phyloP scores from a whole-genome alignment of 2,797 vertebrate species.

The Spheniscus humboldti region DNA sequence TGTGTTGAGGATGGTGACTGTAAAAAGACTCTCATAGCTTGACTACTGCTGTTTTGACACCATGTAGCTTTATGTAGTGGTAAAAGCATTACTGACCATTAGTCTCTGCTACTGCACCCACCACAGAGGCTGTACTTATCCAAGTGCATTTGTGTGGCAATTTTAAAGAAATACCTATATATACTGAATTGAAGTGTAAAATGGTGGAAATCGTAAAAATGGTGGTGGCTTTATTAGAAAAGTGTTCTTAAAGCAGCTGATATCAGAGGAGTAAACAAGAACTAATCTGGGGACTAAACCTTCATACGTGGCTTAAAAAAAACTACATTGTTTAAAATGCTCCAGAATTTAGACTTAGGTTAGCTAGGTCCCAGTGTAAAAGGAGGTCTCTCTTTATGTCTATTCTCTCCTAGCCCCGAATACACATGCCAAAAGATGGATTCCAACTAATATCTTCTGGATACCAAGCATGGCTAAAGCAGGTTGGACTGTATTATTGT shows the following conservation, averaged over 20 bases:
- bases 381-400: slow-evolving; percentile 71
- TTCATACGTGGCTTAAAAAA: neutral
- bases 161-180: neutral
- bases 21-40: neutral
- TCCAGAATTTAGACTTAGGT: slow-evolving; percentile 56
- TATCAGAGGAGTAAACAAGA: neutral
- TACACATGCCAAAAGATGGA: slow-evolving; percentile 75
- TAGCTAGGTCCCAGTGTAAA: slow-evolving; percentile 71
- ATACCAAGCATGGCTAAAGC: slow-evolving; percentile 76
- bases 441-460: slow-evolving; percentile 72
- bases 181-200: neutral
- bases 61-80: neutral
- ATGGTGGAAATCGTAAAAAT: neutral
- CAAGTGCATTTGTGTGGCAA: neutral
- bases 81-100: neutral
- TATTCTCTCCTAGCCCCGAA: slow-evolving; percentile 74
- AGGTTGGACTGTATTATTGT: slow-evolving; percentile 72
- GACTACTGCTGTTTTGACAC: neutral
- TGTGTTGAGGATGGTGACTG: neutral
- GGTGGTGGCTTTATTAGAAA: neutral
- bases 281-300: neutral
- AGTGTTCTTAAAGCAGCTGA: neutral
- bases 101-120: neutral
- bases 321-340: slow-evolving; percentile 6
- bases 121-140: neutral